Conservation (phyloP, 2,888 invertebrate species). For the Terebella lapidaria region DNA sequence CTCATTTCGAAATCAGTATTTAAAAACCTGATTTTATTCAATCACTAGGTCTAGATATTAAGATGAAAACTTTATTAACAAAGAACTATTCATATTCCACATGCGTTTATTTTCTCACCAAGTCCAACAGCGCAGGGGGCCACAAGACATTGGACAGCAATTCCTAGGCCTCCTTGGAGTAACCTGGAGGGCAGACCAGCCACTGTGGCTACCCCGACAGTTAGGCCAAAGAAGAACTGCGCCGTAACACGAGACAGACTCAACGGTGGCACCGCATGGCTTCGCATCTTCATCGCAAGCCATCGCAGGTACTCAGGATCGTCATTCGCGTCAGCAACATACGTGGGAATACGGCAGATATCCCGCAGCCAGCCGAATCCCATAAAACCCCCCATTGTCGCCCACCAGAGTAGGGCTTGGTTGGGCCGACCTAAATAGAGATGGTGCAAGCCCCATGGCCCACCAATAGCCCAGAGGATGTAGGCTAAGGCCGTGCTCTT, state of each 20-base stretch:
- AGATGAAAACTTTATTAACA: too few relatives aligned
- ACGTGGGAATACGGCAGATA: conserved; percentile 75
- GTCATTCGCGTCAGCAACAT: conserved; percentile 58
- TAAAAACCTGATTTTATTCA: too few relatives aligned
- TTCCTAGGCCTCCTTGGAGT: neutral
- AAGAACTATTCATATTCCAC: too few relatives aligned
- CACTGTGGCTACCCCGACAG: neutral
- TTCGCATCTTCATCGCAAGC: neutral
- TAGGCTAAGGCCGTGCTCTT: conserved; percentile 65
- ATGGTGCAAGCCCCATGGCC: conserved; percentile 83
- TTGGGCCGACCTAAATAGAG: conserved; percentile 82
- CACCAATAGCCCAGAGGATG: conserved; percentile 80
- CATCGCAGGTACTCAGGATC: neutral
- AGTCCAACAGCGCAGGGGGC: neutral
- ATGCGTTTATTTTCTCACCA: too few relatives aligned
- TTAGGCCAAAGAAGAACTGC: neutral
- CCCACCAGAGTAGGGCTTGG: conserved; percentile 87
- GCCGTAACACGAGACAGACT: neutral
- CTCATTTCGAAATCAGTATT: too few relatives aligned
- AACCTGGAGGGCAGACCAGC: neutral
- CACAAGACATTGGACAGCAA: neutral
- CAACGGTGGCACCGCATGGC: neutral
- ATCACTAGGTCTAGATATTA: too few relatives aligned
- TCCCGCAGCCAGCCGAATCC: conserved; percentile 85
- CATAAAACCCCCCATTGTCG: conserved; percentile 74